These are phyloP conservation scores for Tyria jacobaeae DNA, from an alignment of 2,888 invertebrate genomes.

Conservation along the genomic window DNA sequence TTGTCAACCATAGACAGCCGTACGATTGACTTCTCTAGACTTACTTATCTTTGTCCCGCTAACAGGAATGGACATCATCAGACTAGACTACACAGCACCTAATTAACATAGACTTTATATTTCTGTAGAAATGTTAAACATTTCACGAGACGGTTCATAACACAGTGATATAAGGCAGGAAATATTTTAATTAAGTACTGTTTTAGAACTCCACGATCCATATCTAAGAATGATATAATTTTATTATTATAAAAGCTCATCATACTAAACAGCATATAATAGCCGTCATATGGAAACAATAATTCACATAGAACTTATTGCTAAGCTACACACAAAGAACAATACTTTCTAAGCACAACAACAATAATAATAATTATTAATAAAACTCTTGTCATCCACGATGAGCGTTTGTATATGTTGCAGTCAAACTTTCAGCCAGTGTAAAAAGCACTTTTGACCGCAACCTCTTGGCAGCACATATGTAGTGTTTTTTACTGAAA, in stretches of 20 bases:
- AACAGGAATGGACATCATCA: slow-evolving; percentile 69
- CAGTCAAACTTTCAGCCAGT: too few relatives aligned
- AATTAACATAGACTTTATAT: slow-evolving; percentile 53
- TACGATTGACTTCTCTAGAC: neutral
- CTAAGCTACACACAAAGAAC: slow-evolving; percentile 16
- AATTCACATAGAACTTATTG: slow-evolving; percentile 11
- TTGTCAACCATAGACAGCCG: neutral
- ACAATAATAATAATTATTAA: slow-evolving; percentile 9
- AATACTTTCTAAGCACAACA: slow-evolving; percentile 13
- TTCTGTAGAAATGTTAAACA: slow-evolving; percentile 76
- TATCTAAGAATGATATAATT: slow-evolving; percentile 40
- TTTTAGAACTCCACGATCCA: slow-evolving; percentile 57
- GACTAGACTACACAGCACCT: slow-evolving; percentile 80
- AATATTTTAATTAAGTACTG: slow-evolving; percentile 62
- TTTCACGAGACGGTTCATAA: slow-evolving; percentile 65
- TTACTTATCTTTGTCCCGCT: neutral
- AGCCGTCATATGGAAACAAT: slow-evolving; percentile 36
- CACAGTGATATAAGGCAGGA: slow-evolving; percentile 74
- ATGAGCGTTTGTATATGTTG: neutral
- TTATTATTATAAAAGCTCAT: slow-evolving; percentile 53
- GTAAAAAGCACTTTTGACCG: too few relatives aligned
- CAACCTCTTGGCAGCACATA: too few relatives aligned
- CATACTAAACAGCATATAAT: slow-evolving; percentile 48
- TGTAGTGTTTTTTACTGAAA: too few relatives aligned
- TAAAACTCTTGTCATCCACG: neutral